phyloP scores from a whole-genome alignment of 2,888 invertebrate species.

The Lottia scabra region DNA sequence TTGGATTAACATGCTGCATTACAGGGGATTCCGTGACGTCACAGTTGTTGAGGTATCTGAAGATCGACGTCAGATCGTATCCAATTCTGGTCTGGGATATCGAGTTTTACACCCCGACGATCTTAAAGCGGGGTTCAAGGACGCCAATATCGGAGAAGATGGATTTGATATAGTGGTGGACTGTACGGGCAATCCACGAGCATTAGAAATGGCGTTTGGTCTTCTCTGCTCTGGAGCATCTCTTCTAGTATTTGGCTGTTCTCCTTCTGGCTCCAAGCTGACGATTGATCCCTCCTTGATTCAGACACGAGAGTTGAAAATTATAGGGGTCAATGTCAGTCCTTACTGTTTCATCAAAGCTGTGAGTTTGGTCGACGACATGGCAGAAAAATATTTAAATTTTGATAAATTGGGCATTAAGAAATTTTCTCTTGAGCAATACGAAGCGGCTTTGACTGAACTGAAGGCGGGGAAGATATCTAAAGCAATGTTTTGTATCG shows the following conservation, averaged over 20 bases:
- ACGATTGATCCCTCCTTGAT: background rate
- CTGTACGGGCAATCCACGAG: background rate
- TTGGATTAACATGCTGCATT: background rate
- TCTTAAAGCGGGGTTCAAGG: background rate
- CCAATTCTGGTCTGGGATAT: background rate
- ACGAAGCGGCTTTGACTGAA: background rate
- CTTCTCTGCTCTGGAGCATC: background rate
- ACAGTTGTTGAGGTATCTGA: background rate
- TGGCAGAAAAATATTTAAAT: background rate
- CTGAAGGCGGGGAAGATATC: background rate
- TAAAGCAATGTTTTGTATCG: background rate
- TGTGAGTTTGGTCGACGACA: background rate
- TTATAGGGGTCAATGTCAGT: background rate
- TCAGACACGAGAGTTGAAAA: background rate
- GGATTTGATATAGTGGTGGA: conserved; percentile 3
- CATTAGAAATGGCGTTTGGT: background rate
- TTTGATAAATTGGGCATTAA: background rate
- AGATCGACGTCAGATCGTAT: background rate
- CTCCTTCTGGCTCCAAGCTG: background rate
- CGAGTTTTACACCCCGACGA: background rate
- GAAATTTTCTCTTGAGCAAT: background rate
- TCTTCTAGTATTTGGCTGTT: background rate
- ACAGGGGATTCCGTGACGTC: background rate
- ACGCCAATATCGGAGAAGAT: background rate
- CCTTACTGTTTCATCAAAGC: background rate